These are phyloP conservation scores for Selenia dentaria DNA, from an alignment of 2,888 invertebrate genomes.

Conservation along the genomic window DNA sequence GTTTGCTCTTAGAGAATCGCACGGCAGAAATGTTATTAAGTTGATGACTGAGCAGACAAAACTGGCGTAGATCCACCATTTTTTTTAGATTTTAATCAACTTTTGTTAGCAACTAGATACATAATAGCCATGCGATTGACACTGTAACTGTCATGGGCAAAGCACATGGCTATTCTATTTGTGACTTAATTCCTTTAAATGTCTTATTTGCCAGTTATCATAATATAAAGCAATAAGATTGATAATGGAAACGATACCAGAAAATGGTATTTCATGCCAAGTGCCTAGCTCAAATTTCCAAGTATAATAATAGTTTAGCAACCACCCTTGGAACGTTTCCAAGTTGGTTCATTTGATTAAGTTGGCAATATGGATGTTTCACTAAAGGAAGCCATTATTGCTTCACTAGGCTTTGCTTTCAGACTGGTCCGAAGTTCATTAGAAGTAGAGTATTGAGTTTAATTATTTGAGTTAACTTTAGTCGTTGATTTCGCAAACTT, in stretches of 20 bases:
- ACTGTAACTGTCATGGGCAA: too few relatives aligned
- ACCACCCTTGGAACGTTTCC: slow-evolving; percentile 28
- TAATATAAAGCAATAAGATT: neutral
- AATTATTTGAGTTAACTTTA: too few relatives aligned
- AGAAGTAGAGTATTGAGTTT: neutral
- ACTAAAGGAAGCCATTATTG: slow-evolving; percentile 16
- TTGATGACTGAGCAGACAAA: too few relatives aligned
- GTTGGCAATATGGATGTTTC: slow-evolving; percentile 27
- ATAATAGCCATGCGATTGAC: too few relatives aligned
- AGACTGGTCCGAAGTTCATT: neutral
- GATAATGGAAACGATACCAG: slow-evolving; percentile 13
- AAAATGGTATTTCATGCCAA: slow-evolving; percentile 16
- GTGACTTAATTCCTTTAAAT: too few relatives aligned
- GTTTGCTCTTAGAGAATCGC: too few relatives aligned
- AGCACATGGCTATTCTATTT: too few relatives aligned
- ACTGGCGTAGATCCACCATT: too few relatives aligned
- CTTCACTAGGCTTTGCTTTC: slow-evolving; percentile 27
- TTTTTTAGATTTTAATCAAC: too few relatives aligned
- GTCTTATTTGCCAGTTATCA: neutral
- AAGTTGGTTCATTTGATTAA: slow-evolving; percentile 33
- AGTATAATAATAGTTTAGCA: slow-evolving; percentile 28
- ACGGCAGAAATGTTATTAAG: too few relatives aligned
- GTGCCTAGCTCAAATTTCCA: slow-evolving; percentile 19
- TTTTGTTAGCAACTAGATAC: too few relatives aligned
- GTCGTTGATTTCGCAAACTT: too few relatives aligned